These are phyloP conservation scores for Drosophila watanabei DNA, from an alignment of 1,140 invertebrate species.

Conservation along the genomic window DNA sequence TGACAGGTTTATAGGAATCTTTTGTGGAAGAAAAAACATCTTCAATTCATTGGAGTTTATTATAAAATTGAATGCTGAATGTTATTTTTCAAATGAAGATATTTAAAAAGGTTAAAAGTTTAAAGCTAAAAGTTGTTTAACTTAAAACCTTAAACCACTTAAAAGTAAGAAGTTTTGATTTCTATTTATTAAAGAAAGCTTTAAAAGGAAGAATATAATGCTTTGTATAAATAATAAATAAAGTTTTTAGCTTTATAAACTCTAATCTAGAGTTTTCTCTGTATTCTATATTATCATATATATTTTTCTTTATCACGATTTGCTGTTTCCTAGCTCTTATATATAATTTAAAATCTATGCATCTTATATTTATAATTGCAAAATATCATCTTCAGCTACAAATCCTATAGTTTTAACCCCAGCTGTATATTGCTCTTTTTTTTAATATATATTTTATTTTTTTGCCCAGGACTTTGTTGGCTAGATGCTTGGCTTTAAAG, in stretches of 20 bases:
- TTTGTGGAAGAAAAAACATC: too few relatives aligned
- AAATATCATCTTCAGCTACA: not conserved
- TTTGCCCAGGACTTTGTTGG: conserved; percentile 62
- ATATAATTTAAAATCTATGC: not conserved
- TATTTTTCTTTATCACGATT: not conserved
- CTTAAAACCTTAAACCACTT: too few relatives aligned
- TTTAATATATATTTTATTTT: conserved; percentile 9
- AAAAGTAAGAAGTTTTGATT: not conserved
- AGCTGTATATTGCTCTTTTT: conserved; percentile 9
- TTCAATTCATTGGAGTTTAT: too few relatives aligned
- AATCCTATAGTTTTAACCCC: not conserved
- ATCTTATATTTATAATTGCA: not conserved
- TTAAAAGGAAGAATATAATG: not conserved
- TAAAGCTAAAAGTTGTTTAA: too few relatives aligned
- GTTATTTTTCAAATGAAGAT: too few relatives aligned
- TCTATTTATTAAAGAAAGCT: too few relatives aligned
- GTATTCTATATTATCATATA: not conserved
- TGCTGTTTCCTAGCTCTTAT: not conserved
- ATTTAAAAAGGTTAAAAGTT: too few relatives aligned
- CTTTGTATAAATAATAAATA: not conserved
- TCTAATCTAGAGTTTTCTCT: not conserved
- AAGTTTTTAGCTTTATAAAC: not conserved
- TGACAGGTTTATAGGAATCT: not conserved
- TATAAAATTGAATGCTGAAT: too few relatives aligned
- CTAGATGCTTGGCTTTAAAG: conserved; percentile 52